Evolutionary conservation across 1,140 invertebrate genomes (phyloP).

Genomic region (Bombus cullumanus): DNA sequence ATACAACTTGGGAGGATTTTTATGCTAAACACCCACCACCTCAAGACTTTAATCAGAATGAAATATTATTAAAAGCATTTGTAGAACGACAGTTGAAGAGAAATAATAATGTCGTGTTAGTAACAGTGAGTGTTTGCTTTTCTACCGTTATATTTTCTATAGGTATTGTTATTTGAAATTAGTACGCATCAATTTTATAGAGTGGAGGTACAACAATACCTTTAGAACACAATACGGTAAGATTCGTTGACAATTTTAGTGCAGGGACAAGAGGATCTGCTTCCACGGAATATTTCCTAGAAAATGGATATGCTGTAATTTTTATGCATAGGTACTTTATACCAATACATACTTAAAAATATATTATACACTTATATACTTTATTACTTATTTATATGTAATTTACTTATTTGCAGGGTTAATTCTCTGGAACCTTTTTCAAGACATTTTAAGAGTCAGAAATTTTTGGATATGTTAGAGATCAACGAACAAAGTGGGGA

Average conservation of each 20-base stretch:
- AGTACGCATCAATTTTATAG: constrained; percentile 81
- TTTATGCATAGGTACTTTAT: constrained; percentile 87
- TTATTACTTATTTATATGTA: not conserved
- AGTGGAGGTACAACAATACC: constrained; percentile 98
- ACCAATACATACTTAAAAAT: not conserved
- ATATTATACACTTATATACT: not conserved
- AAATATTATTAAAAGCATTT: constrained; percentile 88
- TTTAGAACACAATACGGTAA: constrained; percentile 97
- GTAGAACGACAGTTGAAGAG: constrained; percentile 85
- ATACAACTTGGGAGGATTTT: constrained; percentile 90
- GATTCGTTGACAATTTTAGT: constrained; percentile 99
- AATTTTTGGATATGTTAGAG: constrained; percentile 92
- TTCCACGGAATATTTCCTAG: constrained; percentile 97
- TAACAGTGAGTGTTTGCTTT: constrained; percentile 87
- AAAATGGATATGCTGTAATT: constrained; percentile 90
- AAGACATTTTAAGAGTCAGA: constrained; percentile 91
- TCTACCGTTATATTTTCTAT: not conserved
- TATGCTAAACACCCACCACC: constrained; percentile 89
- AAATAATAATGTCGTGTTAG: constrained; percentile 88
- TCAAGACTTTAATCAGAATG: constrained; percentile 88
- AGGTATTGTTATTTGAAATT: not conserved
- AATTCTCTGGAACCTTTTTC: constrained; percentile 96
- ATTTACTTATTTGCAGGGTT: constrained; percentile 74
- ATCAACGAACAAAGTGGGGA: constrained; percentile 85
- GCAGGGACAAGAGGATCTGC: constrained; percentile 96